phyloP scores from a whole-genome alignment of 2,797 vertebrate genomes.

The Leptatherina wallacei region DNA sequence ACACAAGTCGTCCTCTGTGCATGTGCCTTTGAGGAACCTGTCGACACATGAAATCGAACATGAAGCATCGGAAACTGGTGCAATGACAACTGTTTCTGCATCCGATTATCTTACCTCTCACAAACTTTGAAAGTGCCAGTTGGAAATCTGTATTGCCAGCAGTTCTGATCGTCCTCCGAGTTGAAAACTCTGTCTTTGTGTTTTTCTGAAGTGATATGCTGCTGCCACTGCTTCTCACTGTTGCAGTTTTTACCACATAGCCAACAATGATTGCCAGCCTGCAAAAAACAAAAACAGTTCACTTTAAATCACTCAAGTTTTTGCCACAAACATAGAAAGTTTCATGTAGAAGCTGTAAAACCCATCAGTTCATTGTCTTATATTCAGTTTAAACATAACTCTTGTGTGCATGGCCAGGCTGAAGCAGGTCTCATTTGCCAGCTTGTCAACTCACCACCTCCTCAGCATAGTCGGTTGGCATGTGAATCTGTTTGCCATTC shows the following conservation, averaged over 20 bases:
- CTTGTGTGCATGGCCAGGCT: not conserved
- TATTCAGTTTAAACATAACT: not conserved
- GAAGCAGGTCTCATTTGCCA: not conserved
- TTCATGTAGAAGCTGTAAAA: not conserved
- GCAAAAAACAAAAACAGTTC: not conserved
- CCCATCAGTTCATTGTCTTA: not conserved
- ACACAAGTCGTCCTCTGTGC: constrained; percentile 90
- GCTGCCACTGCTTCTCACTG: constrained; percentile 98
- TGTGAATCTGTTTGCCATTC: constrained; percentile 95
- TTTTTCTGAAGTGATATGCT: constrained; percentile 98
- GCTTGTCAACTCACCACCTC: constrained; percentile 79
- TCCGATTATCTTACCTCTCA: constrained; percentile 85
- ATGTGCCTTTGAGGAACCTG: constrained; percentile 90
- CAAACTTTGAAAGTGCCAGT: constrained; percentile 94
- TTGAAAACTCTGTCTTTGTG: constrained; percentile 98
- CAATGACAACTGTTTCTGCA: fast-evolving
- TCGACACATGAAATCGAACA: constrained; percentile 20
- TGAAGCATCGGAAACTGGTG: constrained; percentile 1
- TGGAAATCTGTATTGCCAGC: constrained; percentile 99
- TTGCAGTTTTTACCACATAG: constrained; percentile 99
- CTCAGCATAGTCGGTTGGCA: constrained; percentile 98
- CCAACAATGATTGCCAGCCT: constrained; percentile 99
- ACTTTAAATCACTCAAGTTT: not conserved
- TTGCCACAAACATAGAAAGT: not conserved
- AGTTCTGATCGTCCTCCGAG: constrained; percentile 96